Conservation (phyloP, 2,888 invertebrate genomes). For the Diarsia brunnea region DNA sequence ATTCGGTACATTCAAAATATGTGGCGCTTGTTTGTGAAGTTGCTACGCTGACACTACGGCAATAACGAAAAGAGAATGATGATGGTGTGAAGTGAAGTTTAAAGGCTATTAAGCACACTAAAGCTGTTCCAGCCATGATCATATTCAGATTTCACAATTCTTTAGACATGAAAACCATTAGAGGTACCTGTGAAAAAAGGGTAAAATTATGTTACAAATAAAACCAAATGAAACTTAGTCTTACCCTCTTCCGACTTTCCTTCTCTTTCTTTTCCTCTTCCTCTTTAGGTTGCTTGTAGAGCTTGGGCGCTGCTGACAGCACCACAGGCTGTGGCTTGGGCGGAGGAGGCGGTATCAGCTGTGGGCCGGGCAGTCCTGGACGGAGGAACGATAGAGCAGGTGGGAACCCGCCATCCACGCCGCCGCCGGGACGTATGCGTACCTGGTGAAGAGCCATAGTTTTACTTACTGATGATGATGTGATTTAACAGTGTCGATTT, state of each 20-base stretch:
- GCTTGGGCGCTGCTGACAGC: conserved; percentile 93
- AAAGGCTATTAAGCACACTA: background rate
- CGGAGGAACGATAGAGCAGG: conserved; percentile 84
- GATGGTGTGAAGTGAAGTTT: background rate
- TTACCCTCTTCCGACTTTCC: conserved; percentile 81
- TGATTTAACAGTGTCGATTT: background rate
- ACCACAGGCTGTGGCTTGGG: conserved; percentile 91
- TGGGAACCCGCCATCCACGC: conserved; percentile 74
- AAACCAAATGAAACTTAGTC: conserved; percentile 19
- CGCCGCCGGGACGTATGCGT: conserved; percentile 73
- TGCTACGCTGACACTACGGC: background rate
- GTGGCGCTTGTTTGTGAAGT: background rate
- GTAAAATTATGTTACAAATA: no score
- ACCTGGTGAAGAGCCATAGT: conserved; percentile 34
- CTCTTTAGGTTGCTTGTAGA: conserved; percentile 91
- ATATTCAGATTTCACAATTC: no score
- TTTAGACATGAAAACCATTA: no score
- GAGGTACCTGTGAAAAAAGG: no score
- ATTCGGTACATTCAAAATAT: background rate
- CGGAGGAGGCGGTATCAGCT: conserved; percentile 84
- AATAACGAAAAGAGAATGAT: background rate
- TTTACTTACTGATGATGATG: background rate
- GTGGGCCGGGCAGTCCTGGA: conserved; percentile 84
- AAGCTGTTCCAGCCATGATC: background rate
- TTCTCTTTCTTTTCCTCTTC: conserved; percentile 82